Evolutionary conservation across 2,797 vertebrate species (phyloP), one percentile per base, ranked within the genome.

Genomic region (Onychomys arenicola): DNA sequence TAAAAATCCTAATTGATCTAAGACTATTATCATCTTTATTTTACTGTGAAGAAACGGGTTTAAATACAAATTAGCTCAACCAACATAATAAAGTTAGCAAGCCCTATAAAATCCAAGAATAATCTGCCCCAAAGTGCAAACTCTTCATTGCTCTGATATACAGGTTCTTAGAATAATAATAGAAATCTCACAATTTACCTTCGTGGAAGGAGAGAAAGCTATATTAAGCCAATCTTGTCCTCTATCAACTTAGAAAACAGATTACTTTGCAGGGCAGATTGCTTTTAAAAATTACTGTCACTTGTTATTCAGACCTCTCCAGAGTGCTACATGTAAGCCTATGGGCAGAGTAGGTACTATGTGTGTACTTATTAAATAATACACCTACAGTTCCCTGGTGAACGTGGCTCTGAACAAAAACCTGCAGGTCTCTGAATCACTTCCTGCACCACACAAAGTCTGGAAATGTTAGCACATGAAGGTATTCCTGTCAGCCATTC

Each of bases 11-110:
- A 78, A 93, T 3, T 76, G 49, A 93, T 89, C 32, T 34, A 90
- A 76, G 46, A 59, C 73, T 52, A 71, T 46, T 80, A 90, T 67
- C 85, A 78, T 55, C 43, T 29, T 78, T 14, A 52, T 89, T 95
- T 93, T 94, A 83, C 34, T 92, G n/a, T 89, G 49, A 95, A 94
- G 78, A 89, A 97, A 69, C 5, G 69, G 34, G 40, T 19, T 75
- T 63, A 90, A 86, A 90, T 52, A 76, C 29, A 92, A 61, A 85
- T 91, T 80, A 90, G 86, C 4, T 92, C 67, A 16, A 12, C 73
- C 73, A 90, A 91, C 69, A 61, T 40, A 65, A 93, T 43, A 57
- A 3, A 92, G 73, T 65, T 75, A 92, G 40, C 52, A 91, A 83
- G 76, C 40, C 40, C 67, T 71, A 5, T 55, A 65, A 90, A 93